Evolutionary conservation across 2,113 vertebrate genomes (phyloP), one percentile per base, ranked within the genome.

Genomic region (Melierax canorus): DNA sequence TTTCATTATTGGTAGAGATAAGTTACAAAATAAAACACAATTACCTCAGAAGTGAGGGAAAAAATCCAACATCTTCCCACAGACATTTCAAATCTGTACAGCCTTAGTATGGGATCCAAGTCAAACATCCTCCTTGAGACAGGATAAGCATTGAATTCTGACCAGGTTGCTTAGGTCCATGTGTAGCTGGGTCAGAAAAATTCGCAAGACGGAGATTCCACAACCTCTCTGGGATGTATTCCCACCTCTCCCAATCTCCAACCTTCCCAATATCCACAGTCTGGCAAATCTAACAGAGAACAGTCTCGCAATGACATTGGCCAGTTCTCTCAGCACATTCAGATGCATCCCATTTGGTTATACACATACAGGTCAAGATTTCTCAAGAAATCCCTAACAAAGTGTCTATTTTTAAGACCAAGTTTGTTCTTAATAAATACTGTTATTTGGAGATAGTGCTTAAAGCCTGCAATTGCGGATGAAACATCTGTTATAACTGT

Each of bases 201-300:
- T 34, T 67, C 36, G 11, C 29, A 79, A 67, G 15, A 64, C 12
- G 12, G 11, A 30, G 6, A 78, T 39, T 43, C 30, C 34, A 56
- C 58, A 64, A 38, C 6, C 7, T 74, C 64, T 78, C 1, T 5
- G 45, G 26, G 45, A 69, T 0, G 0, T 5, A 4, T 34, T 69
- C 78, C 34, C 34, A 55, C 3, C 15, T 74, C 5, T 7, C 34
- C 6, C 55, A 56, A 2, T 5, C 50, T 94, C 50, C 69, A 84
- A 12, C 34, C 17, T 69, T 46, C 50, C 36, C 36, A 66, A 24
- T 15, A 74, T 2, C 14, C 39, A 80, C 14, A 78, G 34, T 9
- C 32, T 29, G 29, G 59, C 26, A 73, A 79, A 77, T 38, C 9
- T 36, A 41, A 24, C 23, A 36, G 10, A 29, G 29, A 85, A 32